Evolutionary conservation across 2,888 invertebrate genomes (phyloP), one percentile per base, ranked within the genome.

Genomic region (Tetrapedia diversipes): DNA sequence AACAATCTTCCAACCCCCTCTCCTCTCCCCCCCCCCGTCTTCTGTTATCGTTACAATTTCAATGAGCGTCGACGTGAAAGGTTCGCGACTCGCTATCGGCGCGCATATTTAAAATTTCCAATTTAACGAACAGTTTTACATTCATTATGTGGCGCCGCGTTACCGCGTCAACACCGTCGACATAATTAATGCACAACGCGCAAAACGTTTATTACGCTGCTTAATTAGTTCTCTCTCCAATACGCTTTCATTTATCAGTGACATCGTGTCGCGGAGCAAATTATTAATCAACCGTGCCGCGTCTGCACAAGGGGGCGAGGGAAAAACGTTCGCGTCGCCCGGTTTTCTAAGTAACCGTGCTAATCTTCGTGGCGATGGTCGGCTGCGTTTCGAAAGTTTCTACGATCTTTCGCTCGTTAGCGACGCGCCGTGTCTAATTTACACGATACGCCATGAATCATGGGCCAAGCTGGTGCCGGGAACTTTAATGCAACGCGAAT

Each of bases 361-460:
- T 61, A 61, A 66, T 66, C 51, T 41, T 45, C 27, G 47, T n/a
- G 14, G 10, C 39, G 24, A n/a, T n/a, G 32, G 49, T 22, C 22
- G 51, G 27, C 39, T 14, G 27, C 22, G 29, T n/a, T 24, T 22
- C n/a, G 32, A 72, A 77, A 77, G 49, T 79, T 77, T 47, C 60
- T 29, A 41, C 73, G 64, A 77, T 69, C 72, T 72, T 77, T 77
- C 73, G 65, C 66, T 69, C 73, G 77, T 77, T 77, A 79, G 68
- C 49, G 29, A 70, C 43, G 34, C 41, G 59, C 32, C 37, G 61
- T 43, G 57, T 56, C 61, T 77, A 77, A 79, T 79, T 79, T 77
- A 77, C 72, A 72, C 68, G 68, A 77, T 65, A 61, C 41, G 27
- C 73, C 53, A 63, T 73, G 77, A 77, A 79, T 77, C 79, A 73